Evolutionary conservation across 1,140 invertebrate genomes (phyloP), one percentile per base, ranked within the genome.

Genomic region (Trichonephila clavipes): DNA sequence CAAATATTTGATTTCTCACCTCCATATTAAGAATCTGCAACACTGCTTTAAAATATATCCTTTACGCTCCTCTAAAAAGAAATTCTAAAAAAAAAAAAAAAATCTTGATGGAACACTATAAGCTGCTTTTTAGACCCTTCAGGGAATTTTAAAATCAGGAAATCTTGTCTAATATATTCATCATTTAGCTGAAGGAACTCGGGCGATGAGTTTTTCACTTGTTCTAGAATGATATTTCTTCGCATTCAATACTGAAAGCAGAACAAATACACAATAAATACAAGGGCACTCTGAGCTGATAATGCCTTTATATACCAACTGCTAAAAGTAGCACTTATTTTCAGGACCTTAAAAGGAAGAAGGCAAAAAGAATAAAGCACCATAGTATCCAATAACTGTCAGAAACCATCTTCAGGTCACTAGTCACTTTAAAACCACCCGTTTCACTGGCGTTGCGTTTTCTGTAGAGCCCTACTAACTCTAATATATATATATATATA

Each of bases 371-470:
- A 28, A 83, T n/a, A 64, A 62, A 87, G 59, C 19, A 28, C 61
- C 51, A 87, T 61, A 87, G 61, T n/a, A 87, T 87, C 59, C 61
- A 87, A 87, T 87, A 87, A 87, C 85, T 87, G 85, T 87, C 85
- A 87, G 61, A 64, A 51, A 83, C 82, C 82, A 83, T 51, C 58
- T 87, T 77, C 34, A 87, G 28, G 58, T 64, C 85, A 62, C 61
- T 87, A 62, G 58, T 87, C 61, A 40, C 58, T 61, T 62, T 34
- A 24, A 58, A 59, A 59, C 82, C 51, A 12, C 82, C 82, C 21
- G 82, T 83, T 51, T 83, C 44, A 83, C 82, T 59, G 51, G 82
- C n/a, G 44, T 83, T 83, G 82, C 82, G 44, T 59, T 83, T 51
- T 59, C 28, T 77, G 24, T 34, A 34, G 18, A 34, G 14, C 24